Conservation (phyloP, 2,888 invertebrate species). For the Lasioglossum malachurum region DNA sequence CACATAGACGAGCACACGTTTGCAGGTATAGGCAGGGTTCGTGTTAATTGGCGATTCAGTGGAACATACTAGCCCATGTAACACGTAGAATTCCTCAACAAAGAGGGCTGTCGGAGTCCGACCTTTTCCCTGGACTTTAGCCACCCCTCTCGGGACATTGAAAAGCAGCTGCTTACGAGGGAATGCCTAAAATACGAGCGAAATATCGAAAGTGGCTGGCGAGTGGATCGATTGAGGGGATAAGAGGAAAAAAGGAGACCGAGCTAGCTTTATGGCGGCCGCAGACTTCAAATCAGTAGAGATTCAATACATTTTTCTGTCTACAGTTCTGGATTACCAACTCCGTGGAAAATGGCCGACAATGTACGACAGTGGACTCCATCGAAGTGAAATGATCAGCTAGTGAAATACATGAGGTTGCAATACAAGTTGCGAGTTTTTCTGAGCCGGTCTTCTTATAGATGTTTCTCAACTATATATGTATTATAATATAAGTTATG, state of each 20-base stretch:
- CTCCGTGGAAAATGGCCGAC: no score
- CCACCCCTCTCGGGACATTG: constrained; percentile 42
- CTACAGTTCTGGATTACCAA: no score
- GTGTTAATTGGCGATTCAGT: not conserved
- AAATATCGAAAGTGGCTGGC: constrained; percentile 55
- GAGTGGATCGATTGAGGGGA: constrained; percentile 55
- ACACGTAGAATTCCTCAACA: constrained; percentile 28
- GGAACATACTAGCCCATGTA: constrained; percentile 8
- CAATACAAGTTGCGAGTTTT: no score
- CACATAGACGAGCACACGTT: no score
- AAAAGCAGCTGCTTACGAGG: constrained; percentile 68
- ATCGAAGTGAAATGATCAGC: no score
- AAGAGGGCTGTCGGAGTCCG: not conserved
- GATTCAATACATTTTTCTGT: no score
- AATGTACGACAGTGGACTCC: no score
- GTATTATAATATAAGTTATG: no score
- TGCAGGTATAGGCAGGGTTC: not conserved
- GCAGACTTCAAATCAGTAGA: no score
- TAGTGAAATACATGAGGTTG: no score
- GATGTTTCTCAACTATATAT: no score
- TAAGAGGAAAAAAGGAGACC: not conserved
- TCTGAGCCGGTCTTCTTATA: no score
- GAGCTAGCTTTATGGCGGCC: constrained; percentile 52
- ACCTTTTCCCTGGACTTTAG: constrained; percentile 2
- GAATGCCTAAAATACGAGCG: constrained; percentile 63